phyloP scores from a whole-genome alignment of 2,888 invertebrate genomes.

The Brenthis ino region DNA sequence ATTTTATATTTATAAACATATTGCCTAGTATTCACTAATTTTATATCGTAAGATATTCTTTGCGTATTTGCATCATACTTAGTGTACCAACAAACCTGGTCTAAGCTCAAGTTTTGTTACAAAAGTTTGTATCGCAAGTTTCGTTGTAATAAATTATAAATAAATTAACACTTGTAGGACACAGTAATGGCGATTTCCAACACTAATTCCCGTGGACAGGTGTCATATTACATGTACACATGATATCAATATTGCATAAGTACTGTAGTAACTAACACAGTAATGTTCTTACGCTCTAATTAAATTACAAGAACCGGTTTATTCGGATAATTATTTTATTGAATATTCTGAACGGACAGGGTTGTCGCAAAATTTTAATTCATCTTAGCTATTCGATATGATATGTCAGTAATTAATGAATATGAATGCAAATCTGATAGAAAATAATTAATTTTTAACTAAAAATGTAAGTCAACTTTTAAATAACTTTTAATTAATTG shows the following conservation, averaged over 20 bases:
- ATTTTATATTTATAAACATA: no score
- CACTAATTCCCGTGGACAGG: slow-evolving; percentile 60
- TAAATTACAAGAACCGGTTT: slow-evolving; percentile 62
- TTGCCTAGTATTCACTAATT: no score
- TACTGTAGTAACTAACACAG: slow-evolving; percentile 48
- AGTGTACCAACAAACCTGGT: slow-evolving; percentile 11
- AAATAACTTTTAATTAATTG: no score
- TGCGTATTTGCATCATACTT: slow-evolving; percentile 7
- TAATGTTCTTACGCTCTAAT: slow-evolving; percentile 74
- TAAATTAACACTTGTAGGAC: slow-evolving; percentile 47
- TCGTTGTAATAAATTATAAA: slow-evolving; percentile 42
- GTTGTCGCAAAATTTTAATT: slow-evolving; percentile 7
- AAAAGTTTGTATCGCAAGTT: slow-evolving; percentile 20
- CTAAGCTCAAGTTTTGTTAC: slow-evolving; percentile 18
- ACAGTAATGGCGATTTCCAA: slow-evolving; percentile 52
- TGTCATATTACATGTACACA: slow-evolving; percentile 57
- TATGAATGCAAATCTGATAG: no score
- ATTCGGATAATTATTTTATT: slow-evolving; percentile 41
- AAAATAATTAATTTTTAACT: no score
- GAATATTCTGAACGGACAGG: slow-evolving; percentile 27
- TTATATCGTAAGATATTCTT: not conserved
- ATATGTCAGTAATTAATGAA: no score
- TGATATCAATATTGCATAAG: slow-evolving; percentile 57
- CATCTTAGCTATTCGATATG: not conserved
- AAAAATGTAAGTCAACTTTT: no score